Evolutionary conservation across 2,113 vertebrate species (phyloP).

Genomic region (Pelvicachromis taeniatus): DNA sequence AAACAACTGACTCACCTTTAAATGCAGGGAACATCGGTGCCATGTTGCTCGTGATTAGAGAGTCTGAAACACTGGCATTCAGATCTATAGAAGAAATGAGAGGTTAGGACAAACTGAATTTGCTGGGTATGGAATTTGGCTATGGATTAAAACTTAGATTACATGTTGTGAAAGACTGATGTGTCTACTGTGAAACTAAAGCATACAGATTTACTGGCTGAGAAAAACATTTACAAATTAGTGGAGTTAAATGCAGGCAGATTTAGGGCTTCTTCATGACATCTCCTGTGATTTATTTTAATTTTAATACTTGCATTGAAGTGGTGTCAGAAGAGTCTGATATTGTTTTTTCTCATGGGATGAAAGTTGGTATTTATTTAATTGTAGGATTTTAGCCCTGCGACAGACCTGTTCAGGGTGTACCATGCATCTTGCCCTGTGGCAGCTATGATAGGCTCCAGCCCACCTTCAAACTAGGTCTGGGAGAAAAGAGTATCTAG

Average conservation of each 20-base stretch:
- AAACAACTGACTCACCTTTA: conserved; percentile 51
- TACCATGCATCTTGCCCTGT: background rate
- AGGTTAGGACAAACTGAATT: background rate
- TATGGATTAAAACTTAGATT: background rate
- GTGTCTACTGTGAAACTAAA: background rate
- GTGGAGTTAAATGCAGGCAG: background rate
- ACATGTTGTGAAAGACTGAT: background rate
- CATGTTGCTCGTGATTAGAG: conserved; percentile 73
- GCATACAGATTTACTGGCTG: background rate
- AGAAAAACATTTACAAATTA: background rate
- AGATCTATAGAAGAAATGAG: conserved; percentile 53
- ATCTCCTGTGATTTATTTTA: background rate
- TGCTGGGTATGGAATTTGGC: background rate
- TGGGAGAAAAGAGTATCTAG: background rate
- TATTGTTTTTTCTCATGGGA: background rate
- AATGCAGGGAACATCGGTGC: conserved; percentile 73
- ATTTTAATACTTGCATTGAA: background rate
- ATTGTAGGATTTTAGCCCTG: background rate
- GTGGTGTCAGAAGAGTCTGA: background rate
- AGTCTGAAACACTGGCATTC: conserved; percentile 41
- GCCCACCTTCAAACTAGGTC: background rate
- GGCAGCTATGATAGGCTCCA: background rate
- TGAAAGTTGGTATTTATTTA: background rate
- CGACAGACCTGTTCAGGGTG: background rate
- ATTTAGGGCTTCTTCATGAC: background rate